phyloP scores from a whole-genome alignment of 2,888 invertebrate genomes.

The Diogma glabrata region DNA sequence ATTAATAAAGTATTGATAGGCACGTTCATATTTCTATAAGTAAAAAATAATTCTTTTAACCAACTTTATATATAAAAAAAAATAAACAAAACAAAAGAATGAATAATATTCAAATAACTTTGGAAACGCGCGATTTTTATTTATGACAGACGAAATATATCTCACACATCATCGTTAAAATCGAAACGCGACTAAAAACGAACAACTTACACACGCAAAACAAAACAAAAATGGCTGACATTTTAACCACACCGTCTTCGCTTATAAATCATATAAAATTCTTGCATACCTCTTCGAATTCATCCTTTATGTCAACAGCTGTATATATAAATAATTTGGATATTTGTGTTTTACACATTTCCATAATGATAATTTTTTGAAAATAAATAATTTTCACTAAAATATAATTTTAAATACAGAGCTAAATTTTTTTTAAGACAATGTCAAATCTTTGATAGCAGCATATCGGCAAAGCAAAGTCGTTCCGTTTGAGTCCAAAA shows the following conservation, averaged over 20 bases:
- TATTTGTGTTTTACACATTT: constrained; percentile 28
- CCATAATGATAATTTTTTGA: constrained; percentile 22
- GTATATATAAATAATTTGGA: constrained; percentile 73
- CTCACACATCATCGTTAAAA: constrained; percentile 6
- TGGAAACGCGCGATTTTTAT: constrained; percentile 36
- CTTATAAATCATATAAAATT: neutral
- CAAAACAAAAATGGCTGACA: constrained; percentile 36
- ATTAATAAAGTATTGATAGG: constrained; percentile 63
- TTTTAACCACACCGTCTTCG: constrained; percentile 21
- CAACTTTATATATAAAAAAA: neutral
- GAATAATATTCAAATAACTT: neutral
- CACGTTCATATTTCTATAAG: constrained; percentile 81
- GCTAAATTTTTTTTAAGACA: no score
- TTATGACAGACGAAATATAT: constrained; percentile 4
- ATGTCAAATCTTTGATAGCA: constrained; percentile 9
- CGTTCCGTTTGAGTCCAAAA: constrained; percentile 7
- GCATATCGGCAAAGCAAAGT: constrained; percentile 10
- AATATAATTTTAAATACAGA: neutral
- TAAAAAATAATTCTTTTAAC: constrained; percentile 20
- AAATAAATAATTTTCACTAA: neutral
- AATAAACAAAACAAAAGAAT: constrained; percentile 4
- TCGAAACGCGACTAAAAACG: neutral
- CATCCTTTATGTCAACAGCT: constrained; percentile 79
- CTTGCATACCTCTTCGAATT: constrained; percentile 70
- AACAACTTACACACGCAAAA: constrained; percentile 30